Evolutionary conservation across 2,113 vertebrate species (phyloP).

Genomic region (Eubucco bourcierii): DNA sequence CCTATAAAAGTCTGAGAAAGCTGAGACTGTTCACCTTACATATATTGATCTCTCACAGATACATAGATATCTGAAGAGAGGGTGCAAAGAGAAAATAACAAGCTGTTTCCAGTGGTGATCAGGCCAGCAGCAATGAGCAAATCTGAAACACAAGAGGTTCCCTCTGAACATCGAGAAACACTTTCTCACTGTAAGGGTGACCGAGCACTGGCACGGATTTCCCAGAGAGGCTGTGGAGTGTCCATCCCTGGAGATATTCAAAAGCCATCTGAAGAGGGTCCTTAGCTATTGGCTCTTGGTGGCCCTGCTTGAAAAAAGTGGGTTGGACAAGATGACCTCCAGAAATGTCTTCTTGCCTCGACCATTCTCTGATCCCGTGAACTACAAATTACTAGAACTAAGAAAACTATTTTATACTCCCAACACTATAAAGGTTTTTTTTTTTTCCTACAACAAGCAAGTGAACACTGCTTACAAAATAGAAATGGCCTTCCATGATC

Average conservation of each 20-base stretch:
- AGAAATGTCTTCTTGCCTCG: no score
- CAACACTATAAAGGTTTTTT: background rate
- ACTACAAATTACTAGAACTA: background rate
- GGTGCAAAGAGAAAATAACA: background rate
- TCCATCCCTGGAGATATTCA: background rate
- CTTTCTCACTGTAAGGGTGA: no score
- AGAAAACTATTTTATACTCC: background rate
- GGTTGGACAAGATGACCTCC: background rate
- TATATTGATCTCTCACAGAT: background rate
- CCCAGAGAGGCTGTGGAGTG: no score
- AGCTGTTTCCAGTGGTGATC: background rate
- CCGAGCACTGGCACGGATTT: no score
- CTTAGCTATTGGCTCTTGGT: background rate
- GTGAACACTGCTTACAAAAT: background rate
- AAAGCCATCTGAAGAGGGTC: background rate
- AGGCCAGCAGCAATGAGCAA: no score
- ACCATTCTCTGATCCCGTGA: no score
- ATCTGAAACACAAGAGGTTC: no score
- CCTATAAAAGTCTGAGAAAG: background rate
- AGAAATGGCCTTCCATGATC: background rate
- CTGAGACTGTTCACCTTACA: background rate
- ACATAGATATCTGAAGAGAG: background rate
- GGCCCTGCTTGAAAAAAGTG: background rate
- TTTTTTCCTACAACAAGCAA: background rate
- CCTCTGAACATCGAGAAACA: no score